Base-by-base conservation (phyloP, 53 echinoderm and acorn worm species). In the Paracentrotus lividus region DNA sequence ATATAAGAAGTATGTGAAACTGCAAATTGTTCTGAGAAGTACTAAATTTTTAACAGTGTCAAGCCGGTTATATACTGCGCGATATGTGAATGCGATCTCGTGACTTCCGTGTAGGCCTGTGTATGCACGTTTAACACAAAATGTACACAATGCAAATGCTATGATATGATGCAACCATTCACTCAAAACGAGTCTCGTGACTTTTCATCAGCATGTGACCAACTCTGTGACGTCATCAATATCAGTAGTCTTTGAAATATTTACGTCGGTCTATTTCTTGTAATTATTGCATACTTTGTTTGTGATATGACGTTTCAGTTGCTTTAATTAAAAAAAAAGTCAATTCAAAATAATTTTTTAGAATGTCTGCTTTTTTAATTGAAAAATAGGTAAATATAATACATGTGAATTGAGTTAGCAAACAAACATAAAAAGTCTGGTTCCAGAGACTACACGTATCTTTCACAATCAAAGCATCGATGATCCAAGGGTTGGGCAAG, bases 111-210 rank as follows among this genome's bases (percentile, higher is more conserved):
- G 10, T 10, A 0, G 27, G 27, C 0, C 4, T 20, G 3, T n/a
- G 77, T 10, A 0, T 18, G 3, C 23, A 42, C 42, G 36, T 15
- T 72, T 40, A 5, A 40, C 32, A 20, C 0, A 77, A 9, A 43
- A 43, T 77, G 77, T 24, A 77, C 44, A 81, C 81, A 81, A 44
- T 81, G 26, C 81, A 24, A 24, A 13, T 57, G 27, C 26, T n/a
- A 64, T 29, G 40, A 72, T n/a, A n/a, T 72, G 40, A 72, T 72
- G 72, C 72, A 72, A 72, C 36, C 40, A 51, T n/a, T n/a, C n/a
- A n/a, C n/a, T n/a, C n/a, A n/a, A 84, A 42, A 43, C 24, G 16
- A 29, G 86, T 86, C 86, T 86, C 86, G 86, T 86, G 86, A 86
- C 86, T 56, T 34, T 52, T 33, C 55, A 86, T 86, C 51, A 52